Conservation (phyloP, 1,140 invertebrate genomes). For the Euwallacea fornicatus region DNA sequence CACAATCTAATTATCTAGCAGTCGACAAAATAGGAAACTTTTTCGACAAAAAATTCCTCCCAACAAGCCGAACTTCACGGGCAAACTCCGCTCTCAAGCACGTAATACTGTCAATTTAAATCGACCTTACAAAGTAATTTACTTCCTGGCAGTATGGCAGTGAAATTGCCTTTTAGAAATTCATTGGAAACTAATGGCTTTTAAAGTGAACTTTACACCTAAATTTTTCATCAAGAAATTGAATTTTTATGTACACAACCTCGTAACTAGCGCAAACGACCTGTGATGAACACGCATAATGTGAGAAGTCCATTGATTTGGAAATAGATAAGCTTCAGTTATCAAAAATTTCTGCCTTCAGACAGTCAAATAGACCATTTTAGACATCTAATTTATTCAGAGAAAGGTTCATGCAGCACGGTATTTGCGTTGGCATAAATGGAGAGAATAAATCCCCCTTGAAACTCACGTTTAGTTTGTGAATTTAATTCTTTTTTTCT, state of each 20-base stretch:
- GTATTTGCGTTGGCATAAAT: no score
- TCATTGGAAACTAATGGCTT: conserved; percentile 5
- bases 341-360: no score
- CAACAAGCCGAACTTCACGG: background rate
- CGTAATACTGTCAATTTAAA: conserved; percentile 5
- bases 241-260: conserved; percentile 1
- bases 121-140: background rate
- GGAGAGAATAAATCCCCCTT: no score
- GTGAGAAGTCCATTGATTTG: no score
- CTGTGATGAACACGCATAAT: no score
- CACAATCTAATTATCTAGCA: background rate
- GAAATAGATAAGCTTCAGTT: no score
- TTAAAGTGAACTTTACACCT: conserved; percentile 5
- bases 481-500: no score
- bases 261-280: background rate
- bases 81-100: background rate
- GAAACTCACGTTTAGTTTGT: no score
- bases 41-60: background rate
- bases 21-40: background rate
- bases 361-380: no score
- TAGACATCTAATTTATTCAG: no score
- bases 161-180: conserved; percentile 4
- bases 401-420: no score
- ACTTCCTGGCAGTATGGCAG: background rate
- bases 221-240: conserved; percentile 1